These are phyloP conservation scores for Gallinago paraguaiae DNA, from an alignment of 2,113 vertebrate species.

Conservation along the genomic window DNA sequence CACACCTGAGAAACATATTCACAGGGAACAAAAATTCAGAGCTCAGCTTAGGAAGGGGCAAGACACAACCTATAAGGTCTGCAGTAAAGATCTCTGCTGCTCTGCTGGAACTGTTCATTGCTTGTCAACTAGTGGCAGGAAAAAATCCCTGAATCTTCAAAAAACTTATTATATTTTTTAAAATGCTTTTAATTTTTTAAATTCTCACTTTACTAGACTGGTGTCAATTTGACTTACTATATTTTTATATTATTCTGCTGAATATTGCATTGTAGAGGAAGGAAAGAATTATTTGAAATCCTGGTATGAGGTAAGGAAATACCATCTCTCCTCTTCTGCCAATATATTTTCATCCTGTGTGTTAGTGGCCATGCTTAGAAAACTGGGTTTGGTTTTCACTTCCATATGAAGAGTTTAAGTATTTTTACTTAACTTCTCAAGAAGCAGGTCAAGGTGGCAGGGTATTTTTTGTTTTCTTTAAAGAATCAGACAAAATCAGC, in stretches of 20 bases:
- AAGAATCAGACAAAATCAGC: neutral
- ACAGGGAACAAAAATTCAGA: neutral
- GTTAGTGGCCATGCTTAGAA: neutral
- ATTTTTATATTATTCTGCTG: neutral
- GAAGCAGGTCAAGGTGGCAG: neutral
- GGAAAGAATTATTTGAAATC: neutral
- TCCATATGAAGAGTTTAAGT: neutral
- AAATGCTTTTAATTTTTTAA: neutral
- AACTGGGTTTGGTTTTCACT: neutral
- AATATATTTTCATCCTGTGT: neutral
- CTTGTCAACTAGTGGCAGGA: neutral
- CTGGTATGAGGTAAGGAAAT: neutral
- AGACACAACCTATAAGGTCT: neutral
- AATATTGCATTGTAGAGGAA: neutral
- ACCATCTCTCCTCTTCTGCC: neutral
- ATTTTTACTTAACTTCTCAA: neutral
- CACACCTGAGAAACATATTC: neutral
- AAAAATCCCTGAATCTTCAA: neutral
- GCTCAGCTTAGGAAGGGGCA: neutral
- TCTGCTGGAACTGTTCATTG: neutral
- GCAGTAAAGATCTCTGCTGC: neutral
- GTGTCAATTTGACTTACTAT: neutral
- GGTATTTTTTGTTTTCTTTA: neutral
- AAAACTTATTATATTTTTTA: neutral
- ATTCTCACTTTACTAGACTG: neutral